Base-by-base conservation (phyloP, 2,113 vertebrate species). In the Leptodactylus fuscus region DNA sequence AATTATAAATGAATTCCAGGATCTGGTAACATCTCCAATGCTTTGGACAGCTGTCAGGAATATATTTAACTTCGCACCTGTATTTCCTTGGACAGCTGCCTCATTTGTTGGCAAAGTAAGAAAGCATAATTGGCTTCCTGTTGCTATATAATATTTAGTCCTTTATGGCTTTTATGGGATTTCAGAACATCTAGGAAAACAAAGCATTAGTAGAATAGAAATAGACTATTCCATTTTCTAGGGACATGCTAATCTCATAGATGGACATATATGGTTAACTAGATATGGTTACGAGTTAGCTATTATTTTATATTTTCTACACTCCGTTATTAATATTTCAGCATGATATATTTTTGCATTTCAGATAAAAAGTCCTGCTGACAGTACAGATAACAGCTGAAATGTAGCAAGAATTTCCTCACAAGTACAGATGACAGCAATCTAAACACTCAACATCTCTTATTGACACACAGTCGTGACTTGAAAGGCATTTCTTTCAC, bases 1-100 rank as follows among this genome's bases (percentile, higher is more conserved):
- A 82, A 71, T 70, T 74, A 73, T 71, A 83, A 20, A 48, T 49
- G 2, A 34, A 22, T 78, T 27, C 49, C 32, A 80, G 32, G 34
- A 60, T 60, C 16, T 34, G 22, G 49, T 79, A 41, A 16, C 36
- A 80, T 80, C 78, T 80, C 36, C 55, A 44, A 49, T 20, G 16
- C n/a, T 18, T 83, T 83, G 69, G 48, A 74, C 15, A 73, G 49
- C 48, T 83, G 81, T 74, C 81, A 83, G 49, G 48, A 70, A 74
- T 38, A 55, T 11, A 34, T 73, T 82, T 58, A 27, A 51, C n/a
- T 36, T 51, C 22, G 81, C 81, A 83, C 81, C 81, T 74, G 81
- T 41, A 41, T n/a, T 44, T 74, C 69, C 34, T 83, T 83, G 81
- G 69, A 58, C 48, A 73, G 34, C 81, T 44, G 69, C 69, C 49